These are phyloP conservation scores for Halocynthia roretzi DNA, from an alignment of 23 tunicate species.

Conservation along the genomic window DNA sequence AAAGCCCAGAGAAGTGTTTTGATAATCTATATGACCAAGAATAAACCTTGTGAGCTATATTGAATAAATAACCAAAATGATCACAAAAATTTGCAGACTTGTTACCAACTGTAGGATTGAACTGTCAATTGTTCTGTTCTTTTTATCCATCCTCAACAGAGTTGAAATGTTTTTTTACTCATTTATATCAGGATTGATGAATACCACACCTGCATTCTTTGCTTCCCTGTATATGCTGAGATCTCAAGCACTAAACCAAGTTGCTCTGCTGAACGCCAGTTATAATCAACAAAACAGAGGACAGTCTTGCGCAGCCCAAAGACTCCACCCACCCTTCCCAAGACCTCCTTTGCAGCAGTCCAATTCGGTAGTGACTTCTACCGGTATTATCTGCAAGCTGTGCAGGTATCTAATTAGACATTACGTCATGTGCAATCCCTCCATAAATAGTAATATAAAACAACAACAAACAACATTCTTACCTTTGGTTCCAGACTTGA, in stretches of 20 bases:
- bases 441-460: too few species aligned
- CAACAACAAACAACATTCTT: background rate
- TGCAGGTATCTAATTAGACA: constrained; percentile 6
- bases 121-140: too few species aligned
- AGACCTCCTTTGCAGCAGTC: constrained; percentile 1
- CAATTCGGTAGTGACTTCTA: background rate
- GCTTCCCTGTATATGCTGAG: constrained; percentile 8
- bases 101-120: too few species aligned
- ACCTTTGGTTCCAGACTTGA: background rate
- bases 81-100: too few species aligned
- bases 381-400: background rate
- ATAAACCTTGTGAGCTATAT: too few species aligned
- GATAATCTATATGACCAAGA: too few species aligned
- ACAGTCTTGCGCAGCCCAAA: background rate
- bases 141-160: too few species aligned
- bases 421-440: background rate
- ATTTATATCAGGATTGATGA: too few species aligned
- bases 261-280: background rate
- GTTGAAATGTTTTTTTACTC: too few species aligned
- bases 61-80: too few species aligned
- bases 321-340: background rate
- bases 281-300: background rate
- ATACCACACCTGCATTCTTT: background rate
- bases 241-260: constrained; percentile 6
- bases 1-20: too few species aligned